Base-by-base conservation (phyloP, 2,888 invertebrate genomes). In the Tetheella fluctuosa region DNA sequence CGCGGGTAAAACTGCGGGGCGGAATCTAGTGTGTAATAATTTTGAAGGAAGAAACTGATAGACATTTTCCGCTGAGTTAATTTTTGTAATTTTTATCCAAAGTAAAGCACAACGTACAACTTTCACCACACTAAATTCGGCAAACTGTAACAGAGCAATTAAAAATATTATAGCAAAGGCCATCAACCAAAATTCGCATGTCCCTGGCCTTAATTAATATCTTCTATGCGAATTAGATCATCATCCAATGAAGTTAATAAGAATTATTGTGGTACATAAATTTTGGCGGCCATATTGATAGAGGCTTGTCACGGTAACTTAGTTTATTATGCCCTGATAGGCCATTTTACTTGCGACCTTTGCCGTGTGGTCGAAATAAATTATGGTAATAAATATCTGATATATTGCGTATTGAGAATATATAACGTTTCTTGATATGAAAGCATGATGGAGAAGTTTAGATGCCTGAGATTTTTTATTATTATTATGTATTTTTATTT, bases 171-270 rank as follows among this genome's bases (percentile, higher is more conserved):
- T 73, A 65, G 71, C 71, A 71, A 70, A 73, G 70, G 71, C 63
- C 74, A 58, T 54, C 37, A 5, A 5, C 23, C 55, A 62, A 58
- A 71, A 70, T 73, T 73, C 59, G 61, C 61, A 59, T 64, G 72
- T 63, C 74, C 71, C 53, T 73, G 73, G 66, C 74, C 71, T 25
- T 2, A 70, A 63, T 70, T 70, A n/a, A n/a, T n/a, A 63, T 56
- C 54, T 54, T 3, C 39, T n/a, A 39, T 53, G 62, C 54, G 54
- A 69, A 67, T 61, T 69, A 59, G 66, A 37, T 28, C 56, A 56
- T 15, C 53, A 63, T 64, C 52, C 17, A 28, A 39, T 28, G 13
- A 37, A 34, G 59, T 37, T 54, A 59, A 63, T 69, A 62, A 60
- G 60, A 60, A 52, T 17, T 54, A 54, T 54, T 54, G 54, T 30